Percentiles rank a stretch among this genome's conserved stretches.
Evolutionary conservation across 2,797 vertebrate species (phyloP).

Genomic region (Discoglossus pictus): DNA sequence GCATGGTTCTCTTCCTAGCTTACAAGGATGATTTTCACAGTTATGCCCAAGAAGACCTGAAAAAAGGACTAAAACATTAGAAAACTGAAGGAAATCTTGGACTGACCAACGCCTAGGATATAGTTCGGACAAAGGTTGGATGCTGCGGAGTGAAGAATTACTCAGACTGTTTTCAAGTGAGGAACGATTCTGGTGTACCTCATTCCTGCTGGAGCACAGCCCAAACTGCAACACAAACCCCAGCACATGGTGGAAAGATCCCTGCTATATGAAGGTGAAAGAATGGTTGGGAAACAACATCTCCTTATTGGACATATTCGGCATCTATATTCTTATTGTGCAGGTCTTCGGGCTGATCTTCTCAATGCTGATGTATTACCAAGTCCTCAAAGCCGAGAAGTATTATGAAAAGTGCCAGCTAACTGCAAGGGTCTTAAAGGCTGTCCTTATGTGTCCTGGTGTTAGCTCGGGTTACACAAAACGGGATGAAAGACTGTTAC

Average conservation of each 20-base stretch:
- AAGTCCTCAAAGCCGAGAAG: slow-evolving; percentile 72
- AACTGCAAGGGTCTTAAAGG: background rate
- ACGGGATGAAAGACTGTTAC: slow-evolving; percentile 15
- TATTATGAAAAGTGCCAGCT: slow-evolving; percentile 59
- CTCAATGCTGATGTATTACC: slow-evolving; percentile 77
- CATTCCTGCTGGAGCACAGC: slow-evolving; percentile 52
- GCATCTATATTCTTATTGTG: background rate
- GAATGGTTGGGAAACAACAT: too few species aligned
- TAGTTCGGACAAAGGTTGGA: slow-evolving; percentile 48
- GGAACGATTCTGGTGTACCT: slow-evolving; percentile 17
- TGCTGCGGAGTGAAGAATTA: slow-evolving; percentile 55
- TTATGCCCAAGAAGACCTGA: slow-evolving; percentile 47
- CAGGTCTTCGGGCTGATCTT: slow-evolving; percentile 21
- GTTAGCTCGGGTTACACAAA: background rate
- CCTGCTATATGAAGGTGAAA: slow-evolving; percentile 4
- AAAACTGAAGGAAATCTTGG: slow-evolving; percentile 20
- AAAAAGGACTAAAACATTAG: slow-evolving; percentile 41
- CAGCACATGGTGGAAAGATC: slow-evolving; percentile 52
- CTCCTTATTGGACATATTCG: too few species aligned
- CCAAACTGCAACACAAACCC: slow-evolving; percentile 32
- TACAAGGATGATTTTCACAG: slow-evolving; percentile 61
- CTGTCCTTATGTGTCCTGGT: background rate
- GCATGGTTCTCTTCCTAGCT: slow-evolving; percentile 65
- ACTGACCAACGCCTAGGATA: slow-evolving; percentile 50
- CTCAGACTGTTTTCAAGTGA: slow-evolving; percentile 50